Evolutionary conservation across 35 echinoderm and acorn worm species (phyloP).

Genomic region (Ptychodera flava): DNA sequence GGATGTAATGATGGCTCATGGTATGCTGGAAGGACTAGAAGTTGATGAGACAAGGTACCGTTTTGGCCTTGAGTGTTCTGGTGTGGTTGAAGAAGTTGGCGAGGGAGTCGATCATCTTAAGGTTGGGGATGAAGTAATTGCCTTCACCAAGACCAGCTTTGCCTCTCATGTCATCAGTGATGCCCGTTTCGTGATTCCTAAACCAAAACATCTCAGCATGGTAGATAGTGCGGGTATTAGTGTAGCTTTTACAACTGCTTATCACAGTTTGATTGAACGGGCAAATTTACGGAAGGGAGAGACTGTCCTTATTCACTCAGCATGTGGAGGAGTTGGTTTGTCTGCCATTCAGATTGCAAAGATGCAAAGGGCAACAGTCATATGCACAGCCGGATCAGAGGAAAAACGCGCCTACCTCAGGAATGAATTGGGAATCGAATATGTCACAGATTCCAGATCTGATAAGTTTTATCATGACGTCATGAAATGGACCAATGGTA

Average conservation of each 20-base stretch:
- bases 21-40: too few species aligned
- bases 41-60: too few species aligned
- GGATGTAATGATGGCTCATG: too few species aligned
- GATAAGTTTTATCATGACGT: slow-evolving; percentile 35
- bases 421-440: slow-evolving; percentile 17
- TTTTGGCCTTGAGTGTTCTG: too few species aligned
- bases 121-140: too few species aligned
- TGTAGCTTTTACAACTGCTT: slow-evolving; percentile 48
- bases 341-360: too few species aligned
- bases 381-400: slow-evolving; percentile 5
- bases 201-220: too few species aligned
- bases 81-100: too few species aligned
- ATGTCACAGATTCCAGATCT: slow-evolving; percentile 12
- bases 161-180: slow-evolving; percentile 50
- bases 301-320: slow-evolving; percentile 50
- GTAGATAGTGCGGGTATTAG: slow-evolving; percentile 34
- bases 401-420: slow-evolving; percentile 17
- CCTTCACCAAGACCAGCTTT: slow-evolving; percentile 15
- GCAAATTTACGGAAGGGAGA: slow-evolving; percentile 57
- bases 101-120: too few species aligned
- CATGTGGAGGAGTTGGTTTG: slow-evolving; percentile 21
- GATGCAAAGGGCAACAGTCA: too few species aligned
- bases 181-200: too few species aligned
- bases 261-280: slow-evolving; percentile 61
- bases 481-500: slow-evolving; percentile 32